Base-by-base conservation (phyloP, 2,888 invertebrate genomes). In the Euplexia lucipara region DNA sequence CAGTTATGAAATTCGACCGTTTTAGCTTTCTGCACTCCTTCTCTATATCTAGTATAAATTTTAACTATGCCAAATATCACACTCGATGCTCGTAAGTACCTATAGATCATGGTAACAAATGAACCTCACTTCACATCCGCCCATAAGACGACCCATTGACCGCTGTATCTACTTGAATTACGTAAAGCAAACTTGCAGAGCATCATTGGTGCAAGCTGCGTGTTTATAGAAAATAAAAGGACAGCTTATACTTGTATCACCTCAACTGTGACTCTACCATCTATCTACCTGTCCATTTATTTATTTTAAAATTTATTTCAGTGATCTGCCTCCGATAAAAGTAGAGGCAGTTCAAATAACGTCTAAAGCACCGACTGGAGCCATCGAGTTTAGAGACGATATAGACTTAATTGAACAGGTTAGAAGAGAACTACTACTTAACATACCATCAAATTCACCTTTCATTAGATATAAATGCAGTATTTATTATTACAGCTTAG, bases 321-420 rank as follows among this genome's bases (percentile, higher is more conserved):
- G 92, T 81, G 91, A 92, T 77, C 75, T 90, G 18, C 90, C 90
- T 7, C 88, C 91, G 32, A n/a, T 14, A n/a, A n/a, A 12, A 16
- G 6, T 34, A 26, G 58, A 69, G 45, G 12, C 45, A 26, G 16
- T 69, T 20, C 37, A 39, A 57, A 6, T 45, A 39, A 1, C n/a
- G 32, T 8, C 64, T n/a, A 65, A 39, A 39, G 45, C 58, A 26
- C 57, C 26, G 3, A 45, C 92, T 4, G 92, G 93, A 34, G 89
- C 91, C 20, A 78, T 96, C 18, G 92, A 94, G 76, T 96, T 96
- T 73, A 89, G 93, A 82, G 96, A 96, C 59, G 94, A 95, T 60
- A 90, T 96, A 7, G 96, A 96, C 78, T 82, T 93, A 68, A 88
- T 96, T 75, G 96, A 96, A 77, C 95, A 95, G 91, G 95, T 95